A percentile compares a stretch with the other conserved stretches of the same genome.
Conservation (phyloP, 2,888 invertebrate genomes). For the Morpho achilles region DNA sequence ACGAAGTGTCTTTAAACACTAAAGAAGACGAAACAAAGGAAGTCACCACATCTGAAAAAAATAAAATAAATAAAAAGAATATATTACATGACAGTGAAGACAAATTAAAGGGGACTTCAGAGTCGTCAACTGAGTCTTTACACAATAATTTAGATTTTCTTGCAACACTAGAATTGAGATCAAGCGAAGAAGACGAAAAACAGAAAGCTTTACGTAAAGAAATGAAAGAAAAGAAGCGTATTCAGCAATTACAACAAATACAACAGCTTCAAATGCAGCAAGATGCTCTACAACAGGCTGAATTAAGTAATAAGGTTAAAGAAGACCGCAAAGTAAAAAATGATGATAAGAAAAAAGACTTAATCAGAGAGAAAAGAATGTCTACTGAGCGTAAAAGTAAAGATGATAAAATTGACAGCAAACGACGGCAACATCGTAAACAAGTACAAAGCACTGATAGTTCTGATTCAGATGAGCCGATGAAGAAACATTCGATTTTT, state of each 20-base stretch:
- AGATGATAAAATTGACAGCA: constrained; percentile 63
- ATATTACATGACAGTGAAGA: constrained; percentile 52
- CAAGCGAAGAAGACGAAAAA: constrained; percentile 80
- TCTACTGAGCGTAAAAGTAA: constrained; percentile 74
- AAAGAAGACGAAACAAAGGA: constrained; percentile 52
- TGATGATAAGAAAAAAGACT: constrained; percentile 70
- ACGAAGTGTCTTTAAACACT: constrained; percentile 57
- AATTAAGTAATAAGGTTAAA: constrained; percentile 56
- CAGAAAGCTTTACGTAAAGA: constrained; percentile 76
- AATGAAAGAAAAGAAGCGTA: constrained; percentile 77
- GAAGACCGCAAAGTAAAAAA: constrained; percentile 63
- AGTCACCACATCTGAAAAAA: constrained; percentile 39
- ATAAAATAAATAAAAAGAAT: constrained; percentile 42
- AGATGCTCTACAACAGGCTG: constrained; percentile 62
- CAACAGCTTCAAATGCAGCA: constrained; percentile 73
- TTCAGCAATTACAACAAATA: constrained; percentile 72
- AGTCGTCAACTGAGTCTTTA: constrained; percentile 47
- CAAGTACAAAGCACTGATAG: constrained; percentile 80
- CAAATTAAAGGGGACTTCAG: constrained; percentile 36
- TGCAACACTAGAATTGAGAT: constrained; percentile 77
- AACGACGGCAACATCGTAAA: constrained; percentile 66
- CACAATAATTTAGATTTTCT: constrained; percentile 80
- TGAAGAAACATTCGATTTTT: constrained; percentile 93
- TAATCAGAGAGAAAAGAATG: constrained; percentile 68
- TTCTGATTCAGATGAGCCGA: constrained; percentile 88